Evolutionary conservation across 2,113 vertebrate species (phyloP).

Genomic region (Vireo altiloquus): DNA sequence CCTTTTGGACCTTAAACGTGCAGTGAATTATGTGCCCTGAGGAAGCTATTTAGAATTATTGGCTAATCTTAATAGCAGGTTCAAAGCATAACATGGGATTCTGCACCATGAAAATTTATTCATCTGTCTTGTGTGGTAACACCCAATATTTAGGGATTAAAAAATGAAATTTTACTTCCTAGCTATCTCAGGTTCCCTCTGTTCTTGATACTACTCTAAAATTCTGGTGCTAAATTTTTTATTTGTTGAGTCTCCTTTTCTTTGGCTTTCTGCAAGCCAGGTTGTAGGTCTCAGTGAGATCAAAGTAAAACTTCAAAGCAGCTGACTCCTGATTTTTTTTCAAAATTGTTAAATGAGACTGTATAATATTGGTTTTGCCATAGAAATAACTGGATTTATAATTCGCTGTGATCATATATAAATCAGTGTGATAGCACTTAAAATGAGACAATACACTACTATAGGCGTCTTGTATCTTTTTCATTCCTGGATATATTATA

Average conservation of each 20-base stretch:
- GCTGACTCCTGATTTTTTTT: not conserved
- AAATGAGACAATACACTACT: not conserved
- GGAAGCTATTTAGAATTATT: not conserved
- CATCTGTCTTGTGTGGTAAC: not conserved
- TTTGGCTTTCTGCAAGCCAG: not conserved
- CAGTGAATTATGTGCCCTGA: not conserved
- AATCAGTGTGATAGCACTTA: not conserved
- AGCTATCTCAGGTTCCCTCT: not conserved
- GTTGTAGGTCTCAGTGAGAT: not conserved
- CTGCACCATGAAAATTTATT: not conserved
- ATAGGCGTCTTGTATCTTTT: not conserved
- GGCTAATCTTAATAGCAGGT: not conserved
- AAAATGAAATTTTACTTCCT: not conserved
- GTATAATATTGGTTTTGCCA: not conserved
- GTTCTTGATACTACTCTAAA: not conserved
- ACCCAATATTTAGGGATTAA: not conserved
- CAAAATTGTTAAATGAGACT: not conserved
- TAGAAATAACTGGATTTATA: not conserved
- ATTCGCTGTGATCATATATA: not conserved
- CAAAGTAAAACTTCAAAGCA: constrained; percentile 26
- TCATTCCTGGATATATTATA: not conserved
- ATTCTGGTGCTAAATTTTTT: not conserved
- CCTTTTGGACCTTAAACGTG: not conserved
- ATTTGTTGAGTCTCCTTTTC: not conserved
- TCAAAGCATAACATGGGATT: not conserved